Base-by-base conservation (phyloP, 2,797 vertebrate species). In the Anas georgica region DNA sequence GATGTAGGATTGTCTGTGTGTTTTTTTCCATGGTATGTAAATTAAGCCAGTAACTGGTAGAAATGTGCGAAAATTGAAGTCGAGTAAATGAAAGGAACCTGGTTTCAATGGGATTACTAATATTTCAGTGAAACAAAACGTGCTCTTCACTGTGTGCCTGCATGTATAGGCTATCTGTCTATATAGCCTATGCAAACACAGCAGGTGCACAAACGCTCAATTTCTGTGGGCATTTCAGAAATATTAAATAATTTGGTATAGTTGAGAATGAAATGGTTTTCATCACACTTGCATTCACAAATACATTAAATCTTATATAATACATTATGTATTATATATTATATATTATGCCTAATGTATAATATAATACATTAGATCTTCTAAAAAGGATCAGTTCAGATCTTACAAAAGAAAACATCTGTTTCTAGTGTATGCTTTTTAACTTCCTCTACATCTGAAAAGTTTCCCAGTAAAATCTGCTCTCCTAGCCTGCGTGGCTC, bases 91-190 rank as follows among this genome's bases (percentile, higher is more conserved):
- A 26, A 75, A 52, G 48, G 75, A 55, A 4, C 0, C 0, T 55
- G 7, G 3, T 92, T 94, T 85, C 60, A 85, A 0, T 70, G 48
- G 39, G 43, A 83, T 8, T 20, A 33, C 25, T 62, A 35, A 5
- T 63, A 26, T 54, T 62, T 69, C 18, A 75, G 14, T 17, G 73
- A 29, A 28, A 0, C 81, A 43, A 37, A 75, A 62, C 56, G 5
- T 4, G 5, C 15, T 64, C 18, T 43, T 43, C 35, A 3, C 1
- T 6, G 1, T 15, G 1, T 48, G 48, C 48, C 48, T 39, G 23
- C 28, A 28, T 18, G 12, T 37, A 33, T 56, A 23, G 58, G 62
- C 18, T 67, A 0, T 35, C 16, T 66, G 26, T 56, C 28, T n/a
- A 6, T 45, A 1, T 10, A 4, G 50, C 50, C 26, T 16, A 8